These are phyloP conservation scores for Sitta carolinensis DNA, from an alignment of 2,797 vertebrate species.

Conservation along the genomic window DNA sequence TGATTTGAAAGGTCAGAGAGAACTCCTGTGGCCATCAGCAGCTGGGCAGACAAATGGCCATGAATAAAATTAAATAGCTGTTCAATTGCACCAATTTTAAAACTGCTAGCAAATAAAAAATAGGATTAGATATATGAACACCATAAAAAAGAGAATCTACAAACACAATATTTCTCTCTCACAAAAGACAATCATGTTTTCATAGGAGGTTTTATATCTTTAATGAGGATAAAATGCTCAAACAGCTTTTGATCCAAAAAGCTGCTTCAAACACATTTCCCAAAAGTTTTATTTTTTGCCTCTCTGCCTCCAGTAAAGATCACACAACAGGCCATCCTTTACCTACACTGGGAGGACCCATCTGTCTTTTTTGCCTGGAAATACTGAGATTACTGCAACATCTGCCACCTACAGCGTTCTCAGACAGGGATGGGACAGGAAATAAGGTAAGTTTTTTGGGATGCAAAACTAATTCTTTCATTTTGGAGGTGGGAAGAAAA, in stretches of 20 bases:
- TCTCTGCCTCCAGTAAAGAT: neutral
- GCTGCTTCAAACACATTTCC: neutral
- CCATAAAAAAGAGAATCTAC: neutral
- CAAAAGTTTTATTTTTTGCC: neutral
- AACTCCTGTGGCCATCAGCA: neutral
- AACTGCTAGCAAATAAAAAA: neutral
- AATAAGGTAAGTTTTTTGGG: conserved; percentile 22
- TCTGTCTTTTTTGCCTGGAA: neutral
- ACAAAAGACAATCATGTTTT: neutral
- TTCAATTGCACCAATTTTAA: neutral
- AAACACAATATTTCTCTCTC: neutral
- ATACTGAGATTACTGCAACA: neutral
- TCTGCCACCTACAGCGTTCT: neutral
- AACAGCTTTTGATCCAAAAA: neutral
- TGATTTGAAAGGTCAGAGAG: neutral
- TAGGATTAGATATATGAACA: neutral
- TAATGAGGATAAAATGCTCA: neutral
- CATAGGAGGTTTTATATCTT: neutral
- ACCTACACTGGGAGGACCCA: neutral
- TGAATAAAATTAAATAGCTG: neutral
- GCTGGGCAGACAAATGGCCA: neutral
- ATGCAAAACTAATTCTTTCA: neutral
- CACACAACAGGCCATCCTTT: neutral
- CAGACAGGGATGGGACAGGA: neutral
- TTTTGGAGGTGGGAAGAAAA: neutral